Evolutionary conservation across 92 coral and sea anemone species (phyloP), one percentile per base, ranked within the genome.

Genomic region (Chrysogorgia sp.): DNA sequence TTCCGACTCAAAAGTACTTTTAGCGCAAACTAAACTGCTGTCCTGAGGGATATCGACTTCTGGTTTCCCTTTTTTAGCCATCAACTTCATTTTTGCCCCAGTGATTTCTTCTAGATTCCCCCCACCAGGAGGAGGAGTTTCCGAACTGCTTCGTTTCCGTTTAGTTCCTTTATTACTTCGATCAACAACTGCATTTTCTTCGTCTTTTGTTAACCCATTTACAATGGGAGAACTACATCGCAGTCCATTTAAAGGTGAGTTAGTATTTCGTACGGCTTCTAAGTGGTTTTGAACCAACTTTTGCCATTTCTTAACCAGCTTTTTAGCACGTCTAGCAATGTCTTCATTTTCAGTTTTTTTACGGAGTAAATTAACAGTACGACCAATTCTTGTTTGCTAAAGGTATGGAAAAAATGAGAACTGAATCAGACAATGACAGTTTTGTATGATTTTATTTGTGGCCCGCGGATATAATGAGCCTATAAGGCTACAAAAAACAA

Each of bases 261-360:
- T 96, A 66, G 81, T 45, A 85, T 78, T 91, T 31, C 98, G 79
- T 58, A 87, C 72, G 2, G 94, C 88, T 82, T 89, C 96, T 60
- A 94, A 76, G 62, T 94, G 98, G 80, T 91, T 94, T 19, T 89
- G 91, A 40, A 94, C 96, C 20, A 92, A 85, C 80, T 89, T 91
- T 58, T 94, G 97, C 98, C 98, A 94, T 70, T 89, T 91, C 77
- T 94, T 94, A 23, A 94, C 98, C 62, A 94, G 97, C 77, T 90
- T 91, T 58, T 94, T 94, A 29, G 98, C 98, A 62, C 98, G 80
- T 59, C 88, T 88, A 10, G 98, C 98, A 58, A 94, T 82, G 70
- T 87, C 97, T 20, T 85, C 92, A 85, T 94, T 94, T 21, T 81
- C 71, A 34, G 98, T 94, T 67, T 94, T 94, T 79, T 94, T 94